Conservation (phyloP, 1,140 invertebrate genomes). For the Monomorium pharaonis region DNA sequence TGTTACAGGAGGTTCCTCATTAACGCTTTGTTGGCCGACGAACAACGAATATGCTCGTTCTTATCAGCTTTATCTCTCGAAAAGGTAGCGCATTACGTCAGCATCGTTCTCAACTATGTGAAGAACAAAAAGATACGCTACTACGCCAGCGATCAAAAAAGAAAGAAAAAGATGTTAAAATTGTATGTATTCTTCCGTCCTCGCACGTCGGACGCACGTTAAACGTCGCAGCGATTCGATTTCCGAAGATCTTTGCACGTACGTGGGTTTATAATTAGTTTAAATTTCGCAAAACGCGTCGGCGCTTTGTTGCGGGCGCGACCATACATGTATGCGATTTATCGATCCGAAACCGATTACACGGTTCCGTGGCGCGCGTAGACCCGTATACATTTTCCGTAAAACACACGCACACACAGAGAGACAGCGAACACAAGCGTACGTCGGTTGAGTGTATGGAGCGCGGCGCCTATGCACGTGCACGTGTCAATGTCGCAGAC, state of each 20-base stretch:
- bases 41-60: background rate
- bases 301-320: slow-evolving; percentile 24
- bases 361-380: slow-evolving; percentile 4
- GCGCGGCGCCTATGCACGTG: slow-evolving; percentile 28
- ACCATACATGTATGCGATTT: slow-evolving; percentile 51
- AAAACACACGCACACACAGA: no score
- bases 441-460: background rate
- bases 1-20: background rate
- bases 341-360: slow-evolving; percentile 62
- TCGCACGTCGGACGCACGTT: no score
- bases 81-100: slow-evolving; percentile 55
- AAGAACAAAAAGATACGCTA: background rate
- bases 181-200: background rate
- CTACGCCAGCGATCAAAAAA: slow-evolving; percentile 38
- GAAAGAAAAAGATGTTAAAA: background rate
- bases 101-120: background rate
- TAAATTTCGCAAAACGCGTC: slow-evolving; percentile 24
- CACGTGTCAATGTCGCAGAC: slow-evolving; percentile 57
- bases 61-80: slow-evolving; percentile 16
- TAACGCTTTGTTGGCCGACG: background rate
- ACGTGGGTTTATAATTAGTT: slow-evolving; percentile 8
- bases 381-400: slow-evolving; percentile 35
- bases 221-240: background rate
- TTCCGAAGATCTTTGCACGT: background rate
- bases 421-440: background rate